A percentile compares a stretch with the other conserved stretches of the same genome.
These are phyloP conservation scores for Astropecten irregularis DNA, from an alignment of 53 echinoderm and acorn worm species.

Conservation along the genomic window DNA sequence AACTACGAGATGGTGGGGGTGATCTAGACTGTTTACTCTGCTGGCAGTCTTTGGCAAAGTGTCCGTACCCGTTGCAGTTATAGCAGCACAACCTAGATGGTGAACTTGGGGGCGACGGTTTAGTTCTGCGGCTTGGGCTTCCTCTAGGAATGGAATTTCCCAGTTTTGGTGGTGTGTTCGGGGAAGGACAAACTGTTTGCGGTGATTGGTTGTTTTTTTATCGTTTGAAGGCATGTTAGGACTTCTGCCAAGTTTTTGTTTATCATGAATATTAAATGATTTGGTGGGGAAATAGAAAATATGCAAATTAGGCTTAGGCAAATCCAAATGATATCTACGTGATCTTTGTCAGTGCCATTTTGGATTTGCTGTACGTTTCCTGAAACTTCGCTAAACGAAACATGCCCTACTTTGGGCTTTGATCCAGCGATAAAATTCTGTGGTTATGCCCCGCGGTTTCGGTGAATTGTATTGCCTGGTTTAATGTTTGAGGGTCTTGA, in stretches of 20 bases:
- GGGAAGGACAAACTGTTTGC: no score
- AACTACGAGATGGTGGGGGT: background rate
- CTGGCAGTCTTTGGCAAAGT: constrained; percentile 12
- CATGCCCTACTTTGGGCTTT: background rate
- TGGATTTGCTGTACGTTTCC: no score
- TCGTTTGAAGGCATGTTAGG: background rate
- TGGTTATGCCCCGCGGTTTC: no score
- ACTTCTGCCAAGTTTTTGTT: background rate
- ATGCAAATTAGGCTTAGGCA: no score
- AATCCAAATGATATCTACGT: no score
- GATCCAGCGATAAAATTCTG: background rate
- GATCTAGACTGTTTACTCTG: background rate
- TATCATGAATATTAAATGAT: no score
- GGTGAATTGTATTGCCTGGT: background rate
- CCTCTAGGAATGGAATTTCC: no score
- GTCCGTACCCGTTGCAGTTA: constrained; percentile 7
- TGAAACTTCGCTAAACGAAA: background rate
- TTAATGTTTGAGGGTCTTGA: background rate
- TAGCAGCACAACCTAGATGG: constrained; percentile 10
- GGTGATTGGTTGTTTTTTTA: no score
- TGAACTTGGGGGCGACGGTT: constrained; percentile 2
- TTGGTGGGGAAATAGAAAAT: no score
- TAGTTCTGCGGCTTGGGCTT: background rate
- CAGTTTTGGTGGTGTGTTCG: no score
- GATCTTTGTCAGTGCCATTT: no score